phyloP scores from a whole-genome alignment of 1,140 invertebrate species.

The Drosophila pallidifrons region DNA sequence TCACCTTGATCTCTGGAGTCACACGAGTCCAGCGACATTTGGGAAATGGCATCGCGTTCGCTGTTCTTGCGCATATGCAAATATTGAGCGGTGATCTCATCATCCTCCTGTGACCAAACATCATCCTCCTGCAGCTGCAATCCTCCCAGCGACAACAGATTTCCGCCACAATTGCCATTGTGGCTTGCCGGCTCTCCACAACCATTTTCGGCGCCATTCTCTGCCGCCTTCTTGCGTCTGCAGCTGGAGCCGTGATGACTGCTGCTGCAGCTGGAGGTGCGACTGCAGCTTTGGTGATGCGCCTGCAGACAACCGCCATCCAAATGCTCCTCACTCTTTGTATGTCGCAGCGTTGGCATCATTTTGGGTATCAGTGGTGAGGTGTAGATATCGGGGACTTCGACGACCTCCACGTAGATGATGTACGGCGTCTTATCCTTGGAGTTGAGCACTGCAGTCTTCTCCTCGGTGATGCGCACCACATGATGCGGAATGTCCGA shows the following conservation, averaged over 20 bases:
- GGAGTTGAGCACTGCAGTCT: conserved; percentile 98
- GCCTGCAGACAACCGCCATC: conserved; percentile 73
- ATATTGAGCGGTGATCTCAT: conserved; percentile 90
- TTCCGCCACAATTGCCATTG: conserved; percentile 26
- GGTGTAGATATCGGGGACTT: conserved; percentile 94
- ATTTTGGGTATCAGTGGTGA: conserved; percentile 92
- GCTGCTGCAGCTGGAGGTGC: conserved; percentile 74
- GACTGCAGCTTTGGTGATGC: conserved; percentile 61
- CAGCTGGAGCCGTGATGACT: conserved; percentile 70
- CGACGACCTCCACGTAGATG: conserved; percentile 98
- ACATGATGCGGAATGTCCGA: conserved; percentile 97
- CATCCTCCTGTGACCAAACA: conserved; percentile 97
- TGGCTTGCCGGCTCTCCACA: conserved; percentile 43
- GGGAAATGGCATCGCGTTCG: conserved; percentile 94
- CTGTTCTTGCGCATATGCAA: conserved; percentile 87
- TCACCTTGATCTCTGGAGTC: conserved; percentile 92
- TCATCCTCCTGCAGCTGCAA: conserved; percentile 79
- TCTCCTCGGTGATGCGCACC: conserved; percentile 94
- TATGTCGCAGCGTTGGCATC: conserved; percentile 93
- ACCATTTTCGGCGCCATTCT: conserved; percentile 31
- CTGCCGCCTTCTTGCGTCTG: conserved; percentile 56
- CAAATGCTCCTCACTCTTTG: conserved; percentile 94
- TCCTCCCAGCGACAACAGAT: conserved; percentile 58
- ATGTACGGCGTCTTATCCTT: conserved; percentile 99
- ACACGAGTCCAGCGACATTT: conserved; percentile 95